Base-by-base conservation (phyloP, 1,140 invertebrate species). In the Apis dorsata region DNA sequence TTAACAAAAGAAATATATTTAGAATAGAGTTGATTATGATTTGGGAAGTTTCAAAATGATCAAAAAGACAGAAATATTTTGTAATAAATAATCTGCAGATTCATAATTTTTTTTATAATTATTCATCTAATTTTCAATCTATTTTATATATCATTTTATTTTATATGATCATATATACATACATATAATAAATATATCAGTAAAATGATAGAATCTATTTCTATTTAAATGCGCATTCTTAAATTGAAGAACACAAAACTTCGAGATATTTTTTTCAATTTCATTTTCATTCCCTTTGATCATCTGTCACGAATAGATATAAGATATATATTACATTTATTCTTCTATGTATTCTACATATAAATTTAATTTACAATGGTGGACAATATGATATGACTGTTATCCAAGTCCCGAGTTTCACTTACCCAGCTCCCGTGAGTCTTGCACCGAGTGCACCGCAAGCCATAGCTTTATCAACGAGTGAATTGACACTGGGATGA, bases 341-440 rank as follows among this genome's bases (percentile, higher is more conserved):
- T 34, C 19, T 11, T 59, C 21, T 59, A 59, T 28, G 24, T 24
- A 24, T 24, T 24, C 24, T 24, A 75, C 13, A 12, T 80, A 49
- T 55, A 71, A 60, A 71, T 76, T 24, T 69, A 57, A 71, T 81
- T 85, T 17, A 66, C 51, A 53, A 1, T 24, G 5, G 2, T 62
- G 15, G 15, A 55, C 1, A 49, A 65, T 8, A n/a, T n/a, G 51
- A 15, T 11, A 13, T n/a, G 10, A 28, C 21, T n/a, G 19, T 24
- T 49, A 69, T 24, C 24, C 34, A 19, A 19, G 21, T 75, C 5
- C 34, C 21, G 24, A n/a, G 55, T 75, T 51, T 15, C 3, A 89
- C 92, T 94, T 94, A 97, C 95, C 98, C 98, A 24, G 98, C 98
- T 74, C 99, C 99, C 11, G 99, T 99, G 57, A 99, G 94, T 83